Evolutionary conservation across 2,113 vertebrate species (phyloP).

Genomic region (Empidonax traillii): DNA sequence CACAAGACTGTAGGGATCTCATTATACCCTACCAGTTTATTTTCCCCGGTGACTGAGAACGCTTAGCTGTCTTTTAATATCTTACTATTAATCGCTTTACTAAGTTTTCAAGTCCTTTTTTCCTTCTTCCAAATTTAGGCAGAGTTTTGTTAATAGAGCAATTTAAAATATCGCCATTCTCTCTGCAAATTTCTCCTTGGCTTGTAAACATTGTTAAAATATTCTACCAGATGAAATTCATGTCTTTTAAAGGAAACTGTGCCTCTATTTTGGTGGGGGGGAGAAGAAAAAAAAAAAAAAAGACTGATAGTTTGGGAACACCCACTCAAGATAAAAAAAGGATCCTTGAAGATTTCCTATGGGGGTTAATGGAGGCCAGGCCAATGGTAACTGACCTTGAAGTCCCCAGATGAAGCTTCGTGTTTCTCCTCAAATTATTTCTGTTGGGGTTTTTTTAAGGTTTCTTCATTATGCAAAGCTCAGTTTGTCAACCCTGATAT

Average conservation of each 20-base stretch:
- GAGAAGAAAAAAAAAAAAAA: slow-evolving; percentile 2
- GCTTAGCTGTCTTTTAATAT: slow-evolving; percentile 59
- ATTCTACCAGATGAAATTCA: slow-evolving; percentile 66
- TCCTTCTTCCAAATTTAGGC: slow-evolving; percentile 51
- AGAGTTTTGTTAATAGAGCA: slow-evolving; percentile 25
- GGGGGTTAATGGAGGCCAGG: slow-evolving; percentile 76
- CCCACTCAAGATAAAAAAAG: slow-evolving; percentile 76
- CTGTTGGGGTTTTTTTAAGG: slow-evolving; percentile 25
- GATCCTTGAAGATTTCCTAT: slow-evolving; percentile 72
- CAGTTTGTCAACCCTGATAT: slow-evolving; percentile 60
- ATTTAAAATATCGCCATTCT: slow-evolving; percentile 44
- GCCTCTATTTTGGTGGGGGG: slow-evolving; percentile 56
- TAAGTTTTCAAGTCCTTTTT: slow-evolving; percentile 34
- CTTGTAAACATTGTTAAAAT: slow-evolving; percentile 60
- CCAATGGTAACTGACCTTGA: slow-evolving; percentile 74
- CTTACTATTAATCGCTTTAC: slow-evolving; percentile 45
- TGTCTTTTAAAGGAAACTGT: slow-evolving; percentile 69
- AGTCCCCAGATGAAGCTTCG: slow-evolving; percentile 68
- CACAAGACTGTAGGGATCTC: slow-evolving; percentile 67
- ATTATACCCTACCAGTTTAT: slow-evolving; percentile 52
- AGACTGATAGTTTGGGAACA: slow-evolving; percentile 71
- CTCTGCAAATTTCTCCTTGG: slow-evolving; percentile 51
- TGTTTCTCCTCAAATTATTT: slow-evolving; percentile 73
- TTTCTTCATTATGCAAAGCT: slow-evolving; percentile 55
- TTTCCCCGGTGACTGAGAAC: slow-evolving; percentile 50